Conservation (phyloP, 2,888 invertebrate genomes). For the Lochmaea capreae region DNA sequence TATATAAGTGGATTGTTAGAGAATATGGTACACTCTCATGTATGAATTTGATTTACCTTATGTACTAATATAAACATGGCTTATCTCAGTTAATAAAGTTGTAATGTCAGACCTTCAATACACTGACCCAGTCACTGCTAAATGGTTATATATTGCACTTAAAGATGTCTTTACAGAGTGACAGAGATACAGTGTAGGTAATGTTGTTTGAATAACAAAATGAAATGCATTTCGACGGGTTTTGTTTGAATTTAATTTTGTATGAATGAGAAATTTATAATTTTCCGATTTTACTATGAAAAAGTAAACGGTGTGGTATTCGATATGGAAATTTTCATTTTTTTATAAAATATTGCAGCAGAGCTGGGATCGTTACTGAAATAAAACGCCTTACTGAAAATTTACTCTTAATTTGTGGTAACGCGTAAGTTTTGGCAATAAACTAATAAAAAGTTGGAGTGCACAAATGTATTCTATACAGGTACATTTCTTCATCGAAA, state of each 20-base stretch:
- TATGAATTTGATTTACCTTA: slow-evolving; percentile 30
- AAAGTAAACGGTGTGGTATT: too few species aligned
- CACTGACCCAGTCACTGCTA: slow-evolving; percentile 38
- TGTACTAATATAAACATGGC: slow-evolving; percentile 32
- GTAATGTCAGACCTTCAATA: slow-evolving; percentile 36
- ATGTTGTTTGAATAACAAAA: slow-evolving; percentile 3
- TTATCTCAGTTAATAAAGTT: slow-evolving; percentile 36
- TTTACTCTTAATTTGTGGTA: too few species aligned
- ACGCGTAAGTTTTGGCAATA: too few species aligned
- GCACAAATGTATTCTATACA: too few species aligned
- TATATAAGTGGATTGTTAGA: slow-evolving; percentile 8
- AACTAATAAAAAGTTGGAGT: too few species aligned
- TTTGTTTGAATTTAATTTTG: background rate
- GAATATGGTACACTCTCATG: slow-evolving; percentile 16
- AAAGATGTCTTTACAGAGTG: slow-evolving; percentile 29
- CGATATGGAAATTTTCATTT: too few species aligned
- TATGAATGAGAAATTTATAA: background rate
- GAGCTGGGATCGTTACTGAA: too few species aligned
- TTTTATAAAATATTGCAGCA: too few species aligned
- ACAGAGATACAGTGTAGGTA: background rate
- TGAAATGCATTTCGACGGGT: background rate
- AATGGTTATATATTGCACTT: slow-evolving; percentile 32
- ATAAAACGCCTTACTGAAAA: too few species aligned
- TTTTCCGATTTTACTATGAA: too few species aligned
- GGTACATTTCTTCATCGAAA: too few species aligned